Evolutionary conservation across 2,888 invertebrate genomes (phyloP).

Genomic region (Drosophila borborema): DNA sequence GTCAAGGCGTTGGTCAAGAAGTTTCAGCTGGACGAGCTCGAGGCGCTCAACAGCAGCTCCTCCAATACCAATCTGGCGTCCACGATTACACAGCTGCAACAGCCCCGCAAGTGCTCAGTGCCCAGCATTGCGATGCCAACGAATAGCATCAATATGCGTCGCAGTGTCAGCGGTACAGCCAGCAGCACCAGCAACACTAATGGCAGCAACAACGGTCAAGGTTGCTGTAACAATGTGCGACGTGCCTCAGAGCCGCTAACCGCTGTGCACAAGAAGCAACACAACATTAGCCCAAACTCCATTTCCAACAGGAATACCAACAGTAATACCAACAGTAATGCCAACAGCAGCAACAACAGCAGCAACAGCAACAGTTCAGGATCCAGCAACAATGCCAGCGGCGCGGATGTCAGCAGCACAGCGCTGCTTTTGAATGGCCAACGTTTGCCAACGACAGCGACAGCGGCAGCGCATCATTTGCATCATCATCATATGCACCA

Average conservation of each 20-base stretch:
- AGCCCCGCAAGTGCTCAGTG: slow-evolving; percentile 45
- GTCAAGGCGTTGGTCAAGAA: slow-evolving; percentile 85
- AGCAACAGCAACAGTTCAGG: slow-evolving; percentile 26
- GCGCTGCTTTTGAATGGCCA: slow-evolving; percentile 50
- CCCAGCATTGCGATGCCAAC: slow-evolving; percentile 41
- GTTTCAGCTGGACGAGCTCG: slow-evolving; percentile 83
- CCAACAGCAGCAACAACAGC: slow-evolving; percentile 9
- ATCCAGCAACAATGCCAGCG: slow-evolving; percentile 64
- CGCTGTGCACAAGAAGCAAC: slow-evolving; percentile 67
- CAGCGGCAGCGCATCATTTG: slow-evolving; percentile 59
- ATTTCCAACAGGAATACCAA: slow-evolving; percentile 38
- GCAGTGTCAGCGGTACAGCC: slow-evolving; percentile 34
- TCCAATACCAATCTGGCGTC: slow-evolving; percentile 5
- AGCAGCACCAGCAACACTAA: slow-evolving; percentile 43
- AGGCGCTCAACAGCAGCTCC: slow-evolving; percentile 36
- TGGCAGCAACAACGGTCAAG: slow-evolving; percentile 25
- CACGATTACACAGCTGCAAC: slow-evolving; percentile 28
- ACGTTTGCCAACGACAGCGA: slow-evolving; percentile 46
- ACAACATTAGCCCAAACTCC: slow-evolving; percentile 31
- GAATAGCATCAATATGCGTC: slow-evolving; percentile 41
- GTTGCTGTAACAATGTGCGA: slow-evolving; percentile 51
- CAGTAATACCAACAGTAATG: slow-evolving; percentile 27
- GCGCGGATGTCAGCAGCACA: slow-evolving; percentile 35
- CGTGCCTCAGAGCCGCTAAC: slow-evolving; percentile 76
- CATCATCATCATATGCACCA: slow-evolving; percentile 75